phyloP scores from a whole-genome alignment of 2,888 invertebrate species.

The Branchellion lobata region DNA sequence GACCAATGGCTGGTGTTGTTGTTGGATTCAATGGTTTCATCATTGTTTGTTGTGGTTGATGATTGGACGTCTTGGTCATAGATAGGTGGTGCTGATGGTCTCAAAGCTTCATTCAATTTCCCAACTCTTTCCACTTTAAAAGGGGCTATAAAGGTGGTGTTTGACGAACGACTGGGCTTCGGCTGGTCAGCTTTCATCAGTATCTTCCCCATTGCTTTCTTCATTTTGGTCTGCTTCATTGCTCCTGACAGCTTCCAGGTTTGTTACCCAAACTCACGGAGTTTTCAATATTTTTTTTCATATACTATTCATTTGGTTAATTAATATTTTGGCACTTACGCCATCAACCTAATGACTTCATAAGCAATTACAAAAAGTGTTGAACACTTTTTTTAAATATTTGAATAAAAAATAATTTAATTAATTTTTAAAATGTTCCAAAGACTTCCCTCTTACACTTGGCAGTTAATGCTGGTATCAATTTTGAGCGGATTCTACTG shows the following conservation, averaged over 20 bases:
- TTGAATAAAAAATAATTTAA: too few species aligned
- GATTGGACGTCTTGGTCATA: neutral
- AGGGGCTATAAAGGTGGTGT: conserved; percentile 68
- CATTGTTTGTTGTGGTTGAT: neutral
- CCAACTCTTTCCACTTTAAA: conserved; percentile 44
- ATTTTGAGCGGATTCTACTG: conserved; percentile 54
- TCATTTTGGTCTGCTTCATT: conserved; percentile 52
- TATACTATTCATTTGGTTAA: too few species aligned
- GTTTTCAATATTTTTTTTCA: neutral
- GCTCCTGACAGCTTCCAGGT: conserved; percentile 35
- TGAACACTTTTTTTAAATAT: neutral
- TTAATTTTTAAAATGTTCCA: too few species aligned
- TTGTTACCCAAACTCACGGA: too few species aligned
- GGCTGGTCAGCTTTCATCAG: conserved; percentile 47
- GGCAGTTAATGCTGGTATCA: conserved; percentile 51
- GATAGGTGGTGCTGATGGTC: neutral
- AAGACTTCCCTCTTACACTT: too few species aligned
- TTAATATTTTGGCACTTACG: too few species aligned
- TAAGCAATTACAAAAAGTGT: too few species aligned
- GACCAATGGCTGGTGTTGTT: too few species aligned
- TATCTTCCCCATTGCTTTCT: conserved; percentile 40
- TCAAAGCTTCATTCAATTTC: neutral
- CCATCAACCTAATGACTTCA: too few species aligned
- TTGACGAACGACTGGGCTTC: conserved; percentile 59
- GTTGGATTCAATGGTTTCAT: too few species aligned